phyloP scores from a whole-genome alignment of 2,888 invertebrate species.

The Conus canariensis region DNA sequence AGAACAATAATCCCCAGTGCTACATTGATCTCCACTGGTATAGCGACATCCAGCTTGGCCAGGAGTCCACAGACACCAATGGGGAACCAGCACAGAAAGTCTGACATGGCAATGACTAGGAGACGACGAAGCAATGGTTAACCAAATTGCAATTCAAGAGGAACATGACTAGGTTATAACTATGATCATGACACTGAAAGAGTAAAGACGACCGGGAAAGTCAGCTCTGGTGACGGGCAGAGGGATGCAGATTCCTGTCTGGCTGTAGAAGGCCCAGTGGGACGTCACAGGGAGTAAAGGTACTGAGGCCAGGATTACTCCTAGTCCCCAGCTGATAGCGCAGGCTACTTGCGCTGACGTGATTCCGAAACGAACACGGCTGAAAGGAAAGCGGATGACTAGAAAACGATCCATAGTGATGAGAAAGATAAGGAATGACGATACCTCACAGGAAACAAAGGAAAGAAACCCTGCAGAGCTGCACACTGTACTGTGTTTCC shows the following conservation, averaged over 20 bases:
- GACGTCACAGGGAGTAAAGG: conserved; percentile 5
- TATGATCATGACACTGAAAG: background rate
- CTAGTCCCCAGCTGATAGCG: background rate
- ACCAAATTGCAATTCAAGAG: background rate
- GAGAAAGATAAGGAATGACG: background rate
- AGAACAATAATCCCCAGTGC: too few species aligned
- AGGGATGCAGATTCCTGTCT: conserved; percentile 12
- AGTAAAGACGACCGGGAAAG: background rate
- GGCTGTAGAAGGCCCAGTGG: background rate
- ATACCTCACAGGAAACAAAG: background rate
- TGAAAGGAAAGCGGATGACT: background rate
- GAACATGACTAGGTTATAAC: background rate
- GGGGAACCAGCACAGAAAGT: too few species aligned
- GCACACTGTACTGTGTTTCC: background rate
- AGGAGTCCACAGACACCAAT: too few species aligned
- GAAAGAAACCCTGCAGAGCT: background rate
- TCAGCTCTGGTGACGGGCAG: background rate
- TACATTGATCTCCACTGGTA: too few species aligned
- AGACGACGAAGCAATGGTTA: too few species aligned
- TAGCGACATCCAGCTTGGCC: too few species aligned
- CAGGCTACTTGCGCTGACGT: conserved; percentile 1
- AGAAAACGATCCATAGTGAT: background rate
- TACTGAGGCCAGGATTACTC: background rate
- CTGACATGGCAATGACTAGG: too few species aligned
- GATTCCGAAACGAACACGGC: background rate